Conservation (phyloP, 2,113 vertebrate species). For the Stegastes partitus region DNA sequence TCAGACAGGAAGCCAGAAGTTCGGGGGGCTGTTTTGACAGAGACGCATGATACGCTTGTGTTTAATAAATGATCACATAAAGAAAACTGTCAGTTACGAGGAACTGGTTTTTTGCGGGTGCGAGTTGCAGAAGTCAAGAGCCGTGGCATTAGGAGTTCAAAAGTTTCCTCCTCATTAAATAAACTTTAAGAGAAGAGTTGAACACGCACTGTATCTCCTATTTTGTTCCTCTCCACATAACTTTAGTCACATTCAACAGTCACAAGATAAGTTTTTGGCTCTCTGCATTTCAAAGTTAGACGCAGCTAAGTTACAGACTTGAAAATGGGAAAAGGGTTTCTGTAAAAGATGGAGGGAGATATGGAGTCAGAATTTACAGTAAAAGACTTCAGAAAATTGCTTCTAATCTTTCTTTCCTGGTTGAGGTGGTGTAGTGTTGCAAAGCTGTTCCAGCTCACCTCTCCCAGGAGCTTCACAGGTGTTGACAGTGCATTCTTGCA, state of each 20-base stretch:
- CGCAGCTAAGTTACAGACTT: constrained; percentile 15
- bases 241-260: constrained; percentile 18
- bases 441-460: constrained; percentile 23
- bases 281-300: constrained; percentile 19
- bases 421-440: constrained; percentile 12
- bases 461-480: constrained; percentile 19
- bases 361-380: constrained; percentile 20
- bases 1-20: constrained; percentile 8
- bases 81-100: background rate
- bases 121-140: constrained; percentile 4
- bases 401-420: constrained; percentile 34
- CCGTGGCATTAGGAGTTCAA: constrained; percentile 7
- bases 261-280: constrained; percentile 18
- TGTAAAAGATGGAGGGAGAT: constrained; percentile 7
- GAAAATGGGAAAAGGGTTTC: constrained; percentile 19
- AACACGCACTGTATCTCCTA: background rate
- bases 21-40: background rate
- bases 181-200: background rate
- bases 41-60: background rate
- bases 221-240: constrained; percentile 25
- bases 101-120: constrained; percentile 6
- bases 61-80: constrained; percentile 57
- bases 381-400: constrained; percentile 24
- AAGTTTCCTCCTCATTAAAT: constrained; percentile 38
- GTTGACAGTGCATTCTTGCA: constrained; percentile 30